Evolutionary conservation across 2,888 invertebrate species (phyloP).

Genomic region (Pyrrhosoma nymphula): DNA sequence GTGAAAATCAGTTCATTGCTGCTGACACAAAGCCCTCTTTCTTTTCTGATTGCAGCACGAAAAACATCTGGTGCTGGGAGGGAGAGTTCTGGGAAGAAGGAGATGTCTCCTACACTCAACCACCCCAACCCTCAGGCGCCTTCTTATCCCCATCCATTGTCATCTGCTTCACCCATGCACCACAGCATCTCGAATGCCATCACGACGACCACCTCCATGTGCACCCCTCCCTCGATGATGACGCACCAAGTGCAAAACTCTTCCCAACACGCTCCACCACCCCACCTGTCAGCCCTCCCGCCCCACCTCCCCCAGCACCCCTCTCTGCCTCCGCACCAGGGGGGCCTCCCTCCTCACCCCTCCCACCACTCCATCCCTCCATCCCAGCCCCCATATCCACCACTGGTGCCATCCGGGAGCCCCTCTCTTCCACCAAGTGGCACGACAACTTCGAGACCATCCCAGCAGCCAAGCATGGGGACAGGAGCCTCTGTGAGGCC

Average conservation of each 20-base stretch:
- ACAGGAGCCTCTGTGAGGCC: constrained; percentile 65
- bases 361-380: constrained; percentile 5
- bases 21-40: too few species aligned
- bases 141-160: constrained; percentile 74
- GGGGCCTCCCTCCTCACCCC: not conserved
- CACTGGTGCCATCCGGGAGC: constrained; percentile 35
- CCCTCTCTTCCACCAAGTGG: constrained; percentile 16
- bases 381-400: not conserved
- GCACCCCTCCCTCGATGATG: constrained; percentile 73
- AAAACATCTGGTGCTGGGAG: constrained; percentile 49
- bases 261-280: not conserved
- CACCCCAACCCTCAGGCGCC: constrained; percentile 74
- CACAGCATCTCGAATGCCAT: constrained; percentile 68
- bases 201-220: constrained; percentile 69
- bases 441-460: not conserved
- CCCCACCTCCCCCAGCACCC: constrained; percentile 72
- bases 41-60: constrained; percentile 25
- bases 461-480: not conserved
- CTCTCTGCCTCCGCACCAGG: constrained; percentile 70
- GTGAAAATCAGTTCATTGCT: too few species aligned
- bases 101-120: constrained; percentile 73
- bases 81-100: constrained; percentile 75
- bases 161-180: constrained; percentile 72
- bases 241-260: constrained; percentile 70
- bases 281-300: constrained; percentile 68